Evolutionary conservation across 1,140 invertebrate genomes (phyloP).

Genomic region (Muscidifurax raptorellus): DNA sequence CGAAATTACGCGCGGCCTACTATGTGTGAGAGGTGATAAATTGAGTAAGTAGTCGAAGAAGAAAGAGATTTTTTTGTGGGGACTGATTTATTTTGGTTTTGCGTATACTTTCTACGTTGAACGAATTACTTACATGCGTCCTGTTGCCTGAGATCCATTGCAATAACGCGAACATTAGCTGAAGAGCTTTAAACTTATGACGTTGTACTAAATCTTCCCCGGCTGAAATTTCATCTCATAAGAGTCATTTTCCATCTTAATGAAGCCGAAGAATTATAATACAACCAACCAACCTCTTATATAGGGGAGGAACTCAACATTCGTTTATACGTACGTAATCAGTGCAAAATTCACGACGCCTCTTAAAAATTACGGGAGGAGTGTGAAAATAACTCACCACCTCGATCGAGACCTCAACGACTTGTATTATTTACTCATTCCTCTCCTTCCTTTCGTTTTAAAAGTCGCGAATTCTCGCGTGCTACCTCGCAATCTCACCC

Average conservation of each 20-base stretch:
- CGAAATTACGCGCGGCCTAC: too few relatives aligned
- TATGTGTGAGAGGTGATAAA: too few relatives aligned
- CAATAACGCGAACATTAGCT: not conserved
- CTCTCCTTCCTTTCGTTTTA: not conserved
- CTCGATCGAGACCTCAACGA: not conserved
- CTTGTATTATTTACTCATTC: not conserved
- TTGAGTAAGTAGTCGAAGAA: too few relatives aligned
- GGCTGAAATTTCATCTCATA: constrained; percentile 2
- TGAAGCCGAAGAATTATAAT: constrained; percentile 27
- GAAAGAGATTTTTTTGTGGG: too few relatives aligned
- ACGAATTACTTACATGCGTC: too few relatives aligned
- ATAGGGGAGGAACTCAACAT: not conserved
- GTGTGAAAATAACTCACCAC: not conserved
- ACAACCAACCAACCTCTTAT: not conserved
- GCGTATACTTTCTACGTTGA: too few relatives aligned
- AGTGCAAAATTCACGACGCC: not conserved
- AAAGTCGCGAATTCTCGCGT: constrained; percentile 7
- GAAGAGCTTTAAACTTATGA: not conserved
- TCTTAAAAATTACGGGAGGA: not conserved
- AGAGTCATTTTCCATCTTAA: constrained; percentile 8
- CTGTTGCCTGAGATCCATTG: not conserved
- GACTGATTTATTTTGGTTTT: too few relatives aligned
- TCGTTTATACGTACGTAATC: not conserved
- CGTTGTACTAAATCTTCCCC: not conserved
- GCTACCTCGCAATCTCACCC: not conserved